phyloP scores from a whole-genome alignment of 2,888 invertebrate species.

The Lepidonotus clava region DNA sequence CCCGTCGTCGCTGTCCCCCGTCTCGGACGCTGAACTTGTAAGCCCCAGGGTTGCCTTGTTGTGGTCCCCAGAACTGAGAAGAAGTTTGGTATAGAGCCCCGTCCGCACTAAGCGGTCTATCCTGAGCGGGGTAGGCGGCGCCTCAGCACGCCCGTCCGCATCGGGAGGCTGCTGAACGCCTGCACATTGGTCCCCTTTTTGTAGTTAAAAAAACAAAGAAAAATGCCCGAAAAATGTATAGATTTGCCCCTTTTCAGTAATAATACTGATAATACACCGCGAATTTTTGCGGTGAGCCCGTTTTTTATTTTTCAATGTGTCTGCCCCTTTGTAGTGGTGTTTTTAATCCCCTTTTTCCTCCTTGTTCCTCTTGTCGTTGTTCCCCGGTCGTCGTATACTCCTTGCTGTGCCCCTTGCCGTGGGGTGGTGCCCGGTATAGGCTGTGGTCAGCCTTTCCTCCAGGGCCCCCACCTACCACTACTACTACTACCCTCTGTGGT shows the following conservation, averaged over 20 bases:
- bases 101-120: constrained; percentile 44
- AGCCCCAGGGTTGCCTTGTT: constrained; percentile 35
- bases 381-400: no score
- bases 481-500: constrained; percentile 20
- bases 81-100: constrained; percentile 33
- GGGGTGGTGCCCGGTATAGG: no score
- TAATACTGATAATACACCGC: no score
- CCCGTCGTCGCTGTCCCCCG: constrained; percentile 53
- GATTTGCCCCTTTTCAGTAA: no score
- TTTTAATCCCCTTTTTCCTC: no score
- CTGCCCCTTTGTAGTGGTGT: no score
- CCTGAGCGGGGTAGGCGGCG: background rate
- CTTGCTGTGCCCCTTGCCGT: no score
- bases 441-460: no score
- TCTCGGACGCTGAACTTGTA: constrained; percentile 27
- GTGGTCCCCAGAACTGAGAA: background rate
- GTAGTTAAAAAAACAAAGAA: background rate
- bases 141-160: background rate
- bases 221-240: no score
- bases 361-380: no score
- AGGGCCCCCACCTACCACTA: background rate
- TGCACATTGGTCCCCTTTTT: constrained; percentile 16
- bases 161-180: background rate
- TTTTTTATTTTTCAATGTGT: no score
- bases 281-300: no score